phyloP scores from a whole-genome alignment of 2,888 invertebrate genomes.

The Coremacera marginata region DNA sequence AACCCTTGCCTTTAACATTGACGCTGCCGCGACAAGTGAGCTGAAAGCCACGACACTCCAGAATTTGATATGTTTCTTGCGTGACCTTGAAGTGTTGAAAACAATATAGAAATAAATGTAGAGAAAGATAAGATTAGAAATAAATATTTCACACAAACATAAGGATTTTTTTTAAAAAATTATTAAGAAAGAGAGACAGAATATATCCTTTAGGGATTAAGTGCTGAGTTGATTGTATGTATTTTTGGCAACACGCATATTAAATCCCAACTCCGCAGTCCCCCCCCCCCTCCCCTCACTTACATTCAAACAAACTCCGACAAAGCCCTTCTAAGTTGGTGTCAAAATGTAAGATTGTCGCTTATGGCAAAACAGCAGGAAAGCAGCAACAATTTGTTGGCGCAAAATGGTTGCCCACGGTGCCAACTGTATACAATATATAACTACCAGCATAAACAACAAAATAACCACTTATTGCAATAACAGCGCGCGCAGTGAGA shows the following conservation, averaged over 20 bases:
- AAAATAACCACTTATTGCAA: no score
- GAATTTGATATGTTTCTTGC: slow-evolving; percentile 87
- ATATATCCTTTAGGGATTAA: not conserved
- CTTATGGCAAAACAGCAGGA: not conserved
- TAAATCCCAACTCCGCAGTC: not conserved
- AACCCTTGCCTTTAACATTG: slow-evolving; percentile 94
- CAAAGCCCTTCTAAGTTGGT: not conserved
- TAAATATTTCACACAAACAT: not conserved
- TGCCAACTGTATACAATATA: no score
- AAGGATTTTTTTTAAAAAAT: not conserved
- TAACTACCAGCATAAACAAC: no score
- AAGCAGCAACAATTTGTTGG: not conserved
- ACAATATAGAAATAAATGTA: not conserved
- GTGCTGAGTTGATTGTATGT: not conserved
- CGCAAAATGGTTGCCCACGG: no score
- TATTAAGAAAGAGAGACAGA: not conserved
- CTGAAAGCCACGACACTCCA: slow-evolving; percentile 82
- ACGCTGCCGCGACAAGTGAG: slow-evolving; percentile 88
- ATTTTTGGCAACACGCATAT: no score
- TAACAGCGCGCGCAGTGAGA: no score
- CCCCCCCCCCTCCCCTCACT: not conserved
- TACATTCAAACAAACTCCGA: not conserved
- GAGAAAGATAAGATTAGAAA: not conserved
- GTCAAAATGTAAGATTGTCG: not conserved
- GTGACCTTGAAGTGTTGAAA: slow-evolving; percentile 76